Evolutionary conservation across 2,888 invertebrate species (phyloP).

Genomic region (Plebejus melissa): DNA sequence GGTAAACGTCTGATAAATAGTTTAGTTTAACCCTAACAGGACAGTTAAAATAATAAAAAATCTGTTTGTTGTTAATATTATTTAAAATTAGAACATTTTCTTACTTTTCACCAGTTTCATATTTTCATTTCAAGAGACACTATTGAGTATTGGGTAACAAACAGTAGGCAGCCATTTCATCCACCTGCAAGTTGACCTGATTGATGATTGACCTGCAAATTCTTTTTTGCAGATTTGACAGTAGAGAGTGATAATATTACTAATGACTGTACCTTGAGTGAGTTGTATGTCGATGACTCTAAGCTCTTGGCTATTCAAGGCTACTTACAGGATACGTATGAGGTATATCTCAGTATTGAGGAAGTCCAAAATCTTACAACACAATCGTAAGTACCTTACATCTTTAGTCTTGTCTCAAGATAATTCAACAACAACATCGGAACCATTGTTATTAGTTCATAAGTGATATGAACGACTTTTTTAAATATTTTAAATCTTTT

Average conservation of each 20-base stretch:
- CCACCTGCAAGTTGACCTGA: no score
- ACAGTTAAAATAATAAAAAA: neutral
- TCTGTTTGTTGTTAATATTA: no score
- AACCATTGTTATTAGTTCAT: no score
- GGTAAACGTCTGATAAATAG: neutral
- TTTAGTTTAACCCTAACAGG: neutral
- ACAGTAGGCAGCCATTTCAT: no score
- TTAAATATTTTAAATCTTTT: neutral
- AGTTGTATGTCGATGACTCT: neutral
- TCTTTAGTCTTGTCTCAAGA: neutral
- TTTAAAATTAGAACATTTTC: no score
- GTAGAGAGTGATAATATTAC: no score
- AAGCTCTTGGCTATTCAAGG: constrained; percentile 8
- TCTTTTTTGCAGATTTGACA: neutral
- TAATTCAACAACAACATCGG: no score
- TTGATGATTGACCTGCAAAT: no score
- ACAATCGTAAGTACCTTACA: neutral
- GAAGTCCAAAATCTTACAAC: neutral
- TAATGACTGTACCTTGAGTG: neutral
- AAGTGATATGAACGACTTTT: no score
- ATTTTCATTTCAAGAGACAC: no score
- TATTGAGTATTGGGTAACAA: no score
- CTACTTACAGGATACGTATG: constrained; percentile 7
- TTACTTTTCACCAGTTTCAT: no score
- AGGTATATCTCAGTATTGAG: neutral